Base-by-base conservation (phyloP, 2,797 vertebrate genomes). In the Geotria australis region DNA sequence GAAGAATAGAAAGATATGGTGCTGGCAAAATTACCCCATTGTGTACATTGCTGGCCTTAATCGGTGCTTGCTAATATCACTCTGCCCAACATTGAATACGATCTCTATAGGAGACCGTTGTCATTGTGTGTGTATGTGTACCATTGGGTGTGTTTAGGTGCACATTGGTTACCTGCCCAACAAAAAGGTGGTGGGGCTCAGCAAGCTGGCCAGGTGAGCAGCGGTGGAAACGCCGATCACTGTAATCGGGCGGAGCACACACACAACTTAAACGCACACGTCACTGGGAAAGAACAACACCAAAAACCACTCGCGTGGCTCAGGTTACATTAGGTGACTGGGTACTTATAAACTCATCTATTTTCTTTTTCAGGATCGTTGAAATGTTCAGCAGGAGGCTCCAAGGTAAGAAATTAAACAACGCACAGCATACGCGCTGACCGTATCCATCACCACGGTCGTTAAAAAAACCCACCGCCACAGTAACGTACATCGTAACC, bases 151-250 rank as follows among this genome's bases (percentile, higher is more conserved):
- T 60, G 7, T 51, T 59, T 64, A 96, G 88, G 89, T 96, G n/a
- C 89, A 96, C 65, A 95, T 96, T 7, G 88, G 89, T 45, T 96
- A 96, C 69, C 82, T 96, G 51, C 89, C 89, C 46, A 91, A 96
- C 73, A 96, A 93, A 69, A 79, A 86, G 69, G 85, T 96, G 3
- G 81, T 96, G 56, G 89, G 89, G 56, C 85, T 96, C 72, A 96
- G 89, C 71, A 96, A 96, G 65, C 78, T 96, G 58, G 88, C 89
- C 24, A 80, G 88, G 89, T 95, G 68, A 73, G 79, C 63, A 58
- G 56, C 51, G 58, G 7, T 48, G 24, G 24, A 38, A 38, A 38
- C 24, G 48, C 10, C 49, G 15, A n/a, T 59, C 13, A 9, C n/a
- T 13, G 58, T 47, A 12, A 10, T 46, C 48, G 10, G 38, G 11